phyloP scores from a whole-genome alignment of 2,113 vertebrate genomes.

The Oncorhynchus clarkii region DNA sequence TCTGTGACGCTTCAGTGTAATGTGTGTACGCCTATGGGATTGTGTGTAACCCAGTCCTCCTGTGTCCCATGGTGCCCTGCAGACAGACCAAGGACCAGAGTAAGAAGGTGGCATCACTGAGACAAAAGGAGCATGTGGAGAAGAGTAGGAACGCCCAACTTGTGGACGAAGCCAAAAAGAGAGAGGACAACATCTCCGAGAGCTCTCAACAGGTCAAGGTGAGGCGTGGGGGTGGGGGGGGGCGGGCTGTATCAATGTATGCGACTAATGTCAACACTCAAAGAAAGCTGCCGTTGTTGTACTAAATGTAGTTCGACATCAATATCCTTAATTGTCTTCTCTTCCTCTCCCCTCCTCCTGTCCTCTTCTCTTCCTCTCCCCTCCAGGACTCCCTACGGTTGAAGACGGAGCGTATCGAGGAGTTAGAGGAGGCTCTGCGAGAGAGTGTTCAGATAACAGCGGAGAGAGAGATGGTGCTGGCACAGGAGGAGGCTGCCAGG shows the following conservation, averaged over 20 bases:
- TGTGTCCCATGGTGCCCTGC: slow-evolving; percentile 30
- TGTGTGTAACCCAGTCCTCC: slow-evolving; percentile 7
- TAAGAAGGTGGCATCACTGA: slow-evolving; percentile 92
- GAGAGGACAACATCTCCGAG: slow-evolving; percentile 91
- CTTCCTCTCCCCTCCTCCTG: background rate
- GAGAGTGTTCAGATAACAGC: slow-evolving; percentile 99
- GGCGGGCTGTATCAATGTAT: background rate
- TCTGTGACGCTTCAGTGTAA: background rate
- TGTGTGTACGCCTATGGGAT: background rate
- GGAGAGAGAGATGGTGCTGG: slow-evolving; percentile 97
- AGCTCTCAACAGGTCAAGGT: slow-evolving; percentile 94
- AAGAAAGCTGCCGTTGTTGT: no score
- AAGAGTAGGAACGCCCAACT: slow-evolving; percentile 94
- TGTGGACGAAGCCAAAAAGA: slow-evolving; percentile 87
- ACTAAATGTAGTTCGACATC: no score
- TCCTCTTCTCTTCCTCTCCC: no score
- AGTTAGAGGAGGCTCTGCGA: slow-evolving; percentile 96
- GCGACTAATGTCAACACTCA: background rate
- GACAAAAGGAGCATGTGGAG: slow-evolving; percentile 96
- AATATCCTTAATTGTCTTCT: no score
- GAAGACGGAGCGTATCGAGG: slow-evolving; percentile 97
- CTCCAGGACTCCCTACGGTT: slow-evolving; percentile 89
- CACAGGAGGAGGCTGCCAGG: slow-evolving; percentile 96
- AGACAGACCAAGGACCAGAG: slow-evolving; percentile 96
- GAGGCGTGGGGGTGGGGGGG: slow-evolving; percentile 13